Conservation (phyloP, 1,140 invertebrate species). For the Aporrectodea caliginosa region DNA sequence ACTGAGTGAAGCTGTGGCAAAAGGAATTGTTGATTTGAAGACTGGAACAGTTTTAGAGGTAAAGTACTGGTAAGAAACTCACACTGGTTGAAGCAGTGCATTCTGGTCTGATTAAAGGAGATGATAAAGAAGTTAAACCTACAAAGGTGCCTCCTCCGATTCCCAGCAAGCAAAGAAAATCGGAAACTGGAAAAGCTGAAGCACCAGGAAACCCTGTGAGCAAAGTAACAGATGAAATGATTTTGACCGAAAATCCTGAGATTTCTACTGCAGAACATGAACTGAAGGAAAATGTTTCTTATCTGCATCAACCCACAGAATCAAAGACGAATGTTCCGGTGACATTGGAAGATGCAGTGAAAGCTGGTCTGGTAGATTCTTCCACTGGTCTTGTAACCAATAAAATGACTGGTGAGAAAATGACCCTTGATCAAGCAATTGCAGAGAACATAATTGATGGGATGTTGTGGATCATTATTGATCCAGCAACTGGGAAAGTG, state of each 20-base stretch:
- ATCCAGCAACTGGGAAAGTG: slow-evolving; percentile 24
- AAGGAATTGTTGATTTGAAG: slow-evolving; percentile 40
- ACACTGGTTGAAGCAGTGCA: slow-evolving; percentile 13
- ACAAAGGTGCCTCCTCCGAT: slow-evolving; percentile 75
- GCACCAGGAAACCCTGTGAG: too few relatives aligned
- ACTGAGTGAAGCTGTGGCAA: slow-evolving; percentile 43
- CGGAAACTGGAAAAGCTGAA: too few relatives aligned
- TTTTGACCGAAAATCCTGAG: too few relatives aligned
- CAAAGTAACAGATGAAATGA: too few relatives aligned
- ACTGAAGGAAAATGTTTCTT: too few relatives aligned
- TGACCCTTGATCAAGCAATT: slow-evolving; percentile 44
- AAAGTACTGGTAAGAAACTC: background rate
- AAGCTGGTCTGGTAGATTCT: slow-evolving; percentile 52
- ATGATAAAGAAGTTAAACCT: background rate
- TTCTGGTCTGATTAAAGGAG: background rate
- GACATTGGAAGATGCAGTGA: slow-evolving; percentile 74
- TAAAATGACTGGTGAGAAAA: slow-evolving; percentile 46
- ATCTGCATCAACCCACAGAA: too few relatives aligned
- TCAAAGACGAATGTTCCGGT: slow-evolving; percentile 66
- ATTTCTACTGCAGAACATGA: too few relatives aligned
- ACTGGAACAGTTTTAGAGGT: slow-evolving; percentile 60
- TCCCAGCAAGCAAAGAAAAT: slow-evolving; percentile 62
- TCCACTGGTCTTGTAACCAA: slow-evolving; percentile 27
- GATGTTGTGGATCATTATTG: slow-evolving; percentile 5
- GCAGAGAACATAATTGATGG: slow-evolving; percentile 39